Conservation (phyloP, 2,797 vertebrate genomes). For the Chlorospingus semifuscus region DNA sequence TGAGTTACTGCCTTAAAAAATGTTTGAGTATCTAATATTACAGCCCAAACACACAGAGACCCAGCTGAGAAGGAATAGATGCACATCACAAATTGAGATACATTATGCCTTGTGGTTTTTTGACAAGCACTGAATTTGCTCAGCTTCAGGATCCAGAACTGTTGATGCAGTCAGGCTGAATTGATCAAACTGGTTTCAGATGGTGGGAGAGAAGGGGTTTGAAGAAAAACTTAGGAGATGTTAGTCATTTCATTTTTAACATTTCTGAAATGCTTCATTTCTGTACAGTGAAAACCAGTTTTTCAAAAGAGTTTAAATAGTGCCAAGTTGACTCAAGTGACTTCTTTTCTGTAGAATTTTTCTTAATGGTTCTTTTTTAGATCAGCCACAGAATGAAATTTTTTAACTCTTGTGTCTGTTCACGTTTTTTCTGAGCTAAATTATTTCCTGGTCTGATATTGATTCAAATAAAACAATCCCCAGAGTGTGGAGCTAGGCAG, state of each 20-base stretch:
- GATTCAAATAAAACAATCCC: neutral
- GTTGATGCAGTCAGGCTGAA: neutral
- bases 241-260: neutral
- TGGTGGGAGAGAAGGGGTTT: neutral
- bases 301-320: neutral
- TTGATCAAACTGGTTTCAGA: neutral
- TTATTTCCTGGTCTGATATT: neutral
- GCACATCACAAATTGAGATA: neutral
- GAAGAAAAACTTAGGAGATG: neutral
- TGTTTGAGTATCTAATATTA: neutral
- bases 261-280: neutral
- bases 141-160: neutral
- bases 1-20: slow-evolving; percentile 21
- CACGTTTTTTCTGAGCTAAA: neutral
- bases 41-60: neutral
- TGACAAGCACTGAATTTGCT: neutral
- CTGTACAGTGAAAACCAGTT: neutral
- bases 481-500: neutral
- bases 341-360: neutral
- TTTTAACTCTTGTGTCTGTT: neutral
- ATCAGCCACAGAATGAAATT: neutral
- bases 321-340: neutral
- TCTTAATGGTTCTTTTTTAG: neutral
- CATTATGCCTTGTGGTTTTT: neutral
- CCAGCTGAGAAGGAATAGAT: neutral